These are phyloP conservation scores for Oncorhynchus clarkii DNA, from an alignment of 2,113 vertebrate genomes.

Conservation along the genomic window DNA sequence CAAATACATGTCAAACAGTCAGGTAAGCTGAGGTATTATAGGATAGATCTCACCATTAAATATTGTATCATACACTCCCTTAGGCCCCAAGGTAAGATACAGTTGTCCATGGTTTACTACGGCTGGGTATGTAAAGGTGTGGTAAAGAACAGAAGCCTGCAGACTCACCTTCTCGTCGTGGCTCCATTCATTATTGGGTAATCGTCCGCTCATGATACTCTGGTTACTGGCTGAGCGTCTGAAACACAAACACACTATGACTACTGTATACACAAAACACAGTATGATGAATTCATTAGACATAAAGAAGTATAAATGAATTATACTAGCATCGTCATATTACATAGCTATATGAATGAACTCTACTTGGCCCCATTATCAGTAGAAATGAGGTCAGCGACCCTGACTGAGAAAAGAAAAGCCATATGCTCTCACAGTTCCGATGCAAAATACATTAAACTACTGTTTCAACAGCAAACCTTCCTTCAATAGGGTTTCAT, in stretches of 20 bases:
- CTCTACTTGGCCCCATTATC: not conserved
- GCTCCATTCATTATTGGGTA: conserved; percentile 85
- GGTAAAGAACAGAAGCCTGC: not conserved
- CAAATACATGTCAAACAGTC: too few relatives aligned
- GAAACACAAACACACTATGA: conserved; percentile 21
- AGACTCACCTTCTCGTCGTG: conserved; percentile 81
- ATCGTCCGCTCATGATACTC: conserved; percentile 78
- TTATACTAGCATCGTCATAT: not conserved
- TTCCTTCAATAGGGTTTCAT: too few relatives aligned
- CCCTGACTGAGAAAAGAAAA: too few relatives aligned
- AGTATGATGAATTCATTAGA: not conserved
- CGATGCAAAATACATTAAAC: too few relatives aligned
- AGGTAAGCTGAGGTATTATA: too few relatives aligned
- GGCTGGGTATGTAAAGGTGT: not conserved
- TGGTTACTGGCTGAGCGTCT: conserved; percentile 83
- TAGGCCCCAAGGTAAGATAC: not conserved
- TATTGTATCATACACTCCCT: too few relatives aligned
- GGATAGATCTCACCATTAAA: too few relatives aligned
- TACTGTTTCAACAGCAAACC: too few relatives aligned
- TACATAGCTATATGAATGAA: not conserved
- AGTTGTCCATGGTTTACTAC: not conserved
- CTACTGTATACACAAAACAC: not conserved
- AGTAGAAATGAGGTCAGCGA: too few relatives aligned
- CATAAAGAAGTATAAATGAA: not conserved
- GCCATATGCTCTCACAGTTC: too few relatives aligned